Conservation (phyloP, 2,113 vertebrate genomes). For the Cercocebus atys region DNA sequence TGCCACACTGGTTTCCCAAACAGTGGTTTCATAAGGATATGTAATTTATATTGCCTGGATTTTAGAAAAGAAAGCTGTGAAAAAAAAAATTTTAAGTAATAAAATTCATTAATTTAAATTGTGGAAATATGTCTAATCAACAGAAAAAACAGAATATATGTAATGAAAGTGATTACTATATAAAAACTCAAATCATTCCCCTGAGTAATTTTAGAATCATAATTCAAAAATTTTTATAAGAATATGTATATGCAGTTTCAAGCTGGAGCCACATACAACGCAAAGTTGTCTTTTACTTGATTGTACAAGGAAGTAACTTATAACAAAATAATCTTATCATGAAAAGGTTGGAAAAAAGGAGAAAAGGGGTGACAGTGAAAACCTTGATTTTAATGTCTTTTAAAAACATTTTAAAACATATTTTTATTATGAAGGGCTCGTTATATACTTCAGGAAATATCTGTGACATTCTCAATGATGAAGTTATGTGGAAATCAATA, state of each 20-base stretch:
- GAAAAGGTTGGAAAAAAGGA: neutral
- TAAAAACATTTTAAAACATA: conserved; percentile 51
- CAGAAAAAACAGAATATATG: conserved; percentile 48
- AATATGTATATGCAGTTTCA: conserved; percentile 56
- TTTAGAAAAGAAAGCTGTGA: neutral
- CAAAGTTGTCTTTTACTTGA: conserved; percentile 53
- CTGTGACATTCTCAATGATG: conserved; percentile 60
- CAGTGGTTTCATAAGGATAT: conserved; percentile 48
- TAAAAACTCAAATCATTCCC: conserved; percentile 59
- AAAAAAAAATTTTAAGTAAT: neutral
- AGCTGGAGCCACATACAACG: conserved; percentile 11
- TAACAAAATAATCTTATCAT: conserved; percentile 36
- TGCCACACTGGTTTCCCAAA: conserved; percentile 24
- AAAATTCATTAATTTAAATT: conserved; percentile 51
- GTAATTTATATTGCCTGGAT: conserved; percentile 10
- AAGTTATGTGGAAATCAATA: conserved; percentile 39
- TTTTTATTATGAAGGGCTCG: conserved; percentile 55
- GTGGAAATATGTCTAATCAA: conserved; percentile 61
- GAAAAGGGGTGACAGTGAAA: conserved; percentile 11
- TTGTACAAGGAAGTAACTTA: conserved; percentile 59
- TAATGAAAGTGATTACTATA: conserved; percentile 64
- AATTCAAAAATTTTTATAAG: conserved; percentile 20
- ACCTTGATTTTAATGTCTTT: conserved; percentile 48
- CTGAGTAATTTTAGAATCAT: conserved; percentile 52
- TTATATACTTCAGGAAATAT: conserved; percentile 38